Evolutionary conservation across 2,797 vertebrate genomes (phyloP).

Genomic region (Eulemur mongoz): DNA sequence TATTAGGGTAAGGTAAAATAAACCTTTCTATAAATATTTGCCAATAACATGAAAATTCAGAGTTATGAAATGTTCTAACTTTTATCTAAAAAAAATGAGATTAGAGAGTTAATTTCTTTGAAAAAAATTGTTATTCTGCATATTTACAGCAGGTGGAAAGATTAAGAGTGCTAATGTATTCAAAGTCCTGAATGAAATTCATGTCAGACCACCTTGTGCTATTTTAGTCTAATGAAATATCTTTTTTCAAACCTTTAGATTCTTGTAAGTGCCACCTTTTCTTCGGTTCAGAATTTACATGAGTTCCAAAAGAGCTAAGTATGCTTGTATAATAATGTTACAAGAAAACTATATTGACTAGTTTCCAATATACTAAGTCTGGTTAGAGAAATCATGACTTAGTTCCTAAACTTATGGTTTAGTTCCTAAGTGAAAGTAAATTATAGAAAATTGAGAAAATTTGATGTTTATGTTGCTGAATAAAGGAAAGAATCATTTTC

Average conservation of each 20-base stretch:
- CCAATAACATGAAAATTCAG: slow-evolving; percentile 20
- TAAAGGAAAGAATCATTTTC: neutral
- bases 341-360: neutral
- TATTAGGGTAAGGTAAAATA: slow-evolving; percentile 9
- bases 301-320: slow-evolving; percentile 57
- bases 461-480: neutral
- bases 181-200: slow-evolving; percentile 64
- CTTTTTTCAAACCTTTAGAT: slow-evolving; percentile 58
- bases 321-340: slow-evolving; percentile 52
- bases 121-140: slow-evolving; percentile 27
- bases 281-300: slow-evolving; percentile 71
- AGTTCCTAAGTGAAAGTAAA: neutral
- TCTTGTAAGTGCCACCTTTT: slow-evolving; percentile 46
- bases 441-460: slow-evolving; percentile 3
- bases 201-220: slow-evolving; percentile 65
- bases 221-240: slow-evolving; percentile 72
- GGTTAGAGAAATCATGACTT: neutral
- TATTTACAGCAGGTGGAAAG: slow-evolving; percentile 69
- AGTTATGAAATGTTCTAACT: slow-evolving; percentile 27
- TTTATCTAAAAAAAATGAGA: slow-evolving; percentile 39
- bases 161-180: slow-evolving; percentile 74
- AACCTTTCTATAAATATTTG: slow-evolving; percentile 1
- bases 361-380: neutral
- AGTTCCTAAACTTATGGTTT: slow-evolving; percentile 40
- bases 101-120: slow-evolving; percentile 10